Percentiles rank a stretch among this genome's conserved stretches.
Evolutionary conservation across 2,797 vertebrate species (phyloP).

Genomic region (Ataeniobius toweri): DNA sequence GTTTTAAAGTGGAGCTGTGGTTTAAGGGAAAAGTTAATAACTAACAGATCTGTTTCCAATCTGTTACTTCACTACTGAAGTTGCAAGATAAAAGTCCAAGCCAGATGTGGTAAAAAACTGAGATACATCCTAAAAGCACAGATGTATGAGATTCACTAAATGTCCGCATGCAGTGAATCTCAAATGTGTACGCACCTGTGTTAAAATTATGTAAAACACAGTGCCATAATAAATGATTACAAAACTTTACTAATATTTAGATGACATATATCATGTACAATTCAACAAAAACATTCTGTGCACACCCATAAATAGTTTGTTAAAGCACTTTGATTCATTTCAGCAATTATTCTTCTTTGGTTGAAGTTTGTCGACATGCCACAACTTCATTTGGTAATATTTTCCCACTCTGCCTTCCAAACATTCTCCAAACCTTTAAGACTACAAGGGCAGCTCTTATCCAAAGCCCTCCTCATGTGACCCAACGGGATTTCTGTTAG

Average conservation of each 20-base stretch:
- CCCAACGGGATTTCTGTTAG: background rate
- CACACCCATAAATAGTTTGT: background rate
- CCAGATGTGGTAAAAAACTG: constrained; percentile 29
- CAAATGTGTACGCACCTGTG: no score
- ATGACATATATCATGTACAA: background rate
- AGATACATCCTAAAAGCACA: constrained; percentile 14
- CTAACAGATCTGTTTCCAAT: constrained; percentile 44
- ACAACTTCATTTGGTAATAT: background rate
- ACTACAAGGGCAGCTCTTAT: background rate
- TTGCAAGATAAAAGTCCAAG: constrained; percentile 49
- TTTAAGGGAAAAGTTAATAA: constrained; percentile 46
- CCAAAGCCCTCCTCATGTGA: background rate
- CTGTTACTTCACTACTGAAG: constrained; percentile 46
- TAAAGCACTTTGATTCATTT: background rate
- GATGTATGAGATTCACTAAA: no score
- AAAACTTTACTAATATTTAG: background rate
- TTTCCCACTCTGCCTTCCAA: background rate
- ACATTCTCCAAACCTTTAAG: background rate
- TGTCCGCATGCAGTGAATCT: no score
- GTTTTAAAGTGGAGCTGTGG: constrained; percentile 35
- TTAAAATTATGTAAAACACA: no score
- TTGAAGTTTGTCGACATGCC: no score
- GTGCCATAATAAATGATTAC: no score
- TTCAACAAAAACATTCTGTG: background rate
- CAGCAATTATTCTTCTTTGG: no score